These are phyloP conservation scores for Enoplosus armatus DNA, from an alignment of 2,797 vertebrate genomes.

Conservation along the genomic window DNA sequence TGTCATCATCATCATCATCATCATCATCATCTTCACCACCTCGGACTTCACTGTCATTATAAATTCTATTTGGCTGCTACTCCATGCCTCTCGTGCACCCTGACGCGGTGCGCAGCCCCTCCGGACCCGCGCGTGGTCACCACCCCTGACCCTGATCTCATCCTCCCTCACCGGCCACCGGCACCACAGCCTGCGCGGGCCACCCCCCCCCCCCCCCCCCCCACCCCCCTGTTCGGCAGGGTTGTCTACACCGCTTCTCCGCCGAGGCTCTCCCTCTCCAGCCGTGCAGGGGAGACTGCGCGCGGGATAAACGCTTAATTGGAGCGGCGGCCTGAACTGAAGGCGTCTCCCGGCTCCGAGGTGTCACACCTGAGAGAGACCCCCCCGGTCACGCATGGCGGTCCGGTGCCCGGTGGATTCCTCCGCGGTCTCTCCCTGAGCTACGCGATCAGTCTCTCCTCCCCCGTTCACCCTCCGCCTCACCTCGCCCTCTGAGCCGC, in stretches of 20 bases:
- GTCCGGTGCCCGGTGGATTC: slow-evolving; percentile 8
- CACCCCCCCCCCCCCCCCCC: neutral
- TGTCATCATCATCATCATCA: neutral
- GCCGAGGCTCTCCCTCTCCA: neutral
- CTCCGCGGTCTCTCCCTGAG: neutral
- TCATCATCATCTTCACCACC: neutral
- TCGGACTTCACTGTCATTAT: neutral
- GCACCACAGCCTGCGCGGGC: neutral
- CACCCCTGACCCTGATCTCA: slow-evolving; percentile 27
- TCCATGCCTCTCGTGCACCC: slow-evolving; percentile 10
- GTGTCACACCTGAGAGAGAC: slow-evolving; percentile 47
- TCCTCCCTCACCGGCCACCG: neutral
- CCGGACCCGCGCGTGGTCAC: neutral
- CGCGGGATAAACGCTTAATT: slow-evolving; percentile 27
- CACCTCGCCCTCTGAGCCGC: neutral
- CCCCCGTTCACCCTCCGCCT: neutral
- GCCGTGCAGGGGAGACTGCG: slow-evolving; percentile 3
- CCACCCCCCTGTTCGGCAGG: neutral
- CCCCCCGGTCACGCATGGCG: neutral
- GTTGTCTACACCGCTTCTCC: slow-evolving; percentile 11
- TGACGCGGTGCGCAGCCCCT: slow-evolving; percentile 41
- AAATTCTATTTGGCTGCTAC: neutral
- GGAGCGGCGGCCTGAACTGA: slow-evolving; percentile 16
- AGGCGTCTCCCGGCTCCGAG: slow-evolving; percentile 38
- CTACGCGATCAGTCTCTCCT: neutral